A percentile compares a stretch with the other conserved stretches of the same genome.
Evolutionary conservation across 2,888 invertebrate genomes (phyloP).

Genomic region (Auanema freiburgensis): DNA sequence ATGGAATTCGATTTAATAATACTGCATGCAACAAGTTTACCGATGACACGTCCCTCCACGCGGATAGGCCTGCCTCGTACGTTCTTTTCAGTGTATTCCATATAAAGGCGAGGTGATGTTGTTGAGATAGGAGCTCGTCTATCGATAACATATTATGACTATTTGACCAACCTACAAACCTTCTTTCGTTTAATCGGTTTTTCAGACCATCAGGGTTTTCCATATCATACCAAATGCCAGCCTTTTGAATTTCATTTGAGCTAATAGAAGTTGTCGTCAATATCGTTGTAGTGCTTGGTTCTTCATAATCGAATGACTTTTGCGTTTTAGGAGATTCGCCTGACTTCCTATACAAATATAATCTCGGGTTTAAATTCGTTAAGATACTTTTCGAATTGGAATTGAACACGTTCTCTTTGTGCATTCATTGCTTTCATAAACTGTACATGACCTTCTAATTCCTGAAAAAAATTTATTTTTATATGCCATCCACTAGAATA

Average conservation of each 20-base stretch:
- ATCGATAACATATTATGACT: not conserved
- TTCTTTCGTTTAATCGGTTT: conserved; percentile 4
- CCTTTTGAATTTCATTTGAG: conserved; percentile 4
- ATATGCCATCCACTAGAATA: too few species aligned
- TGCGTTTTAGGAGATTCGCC: too few species aligned
- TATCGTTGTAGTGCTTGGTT: not conserved
- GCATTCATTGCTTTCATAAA: conserved; percentile 14
- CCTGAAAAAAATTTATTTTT: too few species aligned
- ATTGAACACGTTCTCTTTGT: not conserved
- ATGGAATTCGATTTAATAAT: not conserved
- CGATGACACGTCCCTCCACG: conserved; percentile 29
- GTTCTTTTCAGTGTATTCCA: conserved; percentile 45
- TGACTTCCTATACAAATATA: not conserved
- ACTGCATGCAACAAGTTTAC: not conserved
- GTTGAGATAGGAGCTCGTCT: not conserved
- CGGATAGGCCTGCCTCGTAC: conserved; percentile 36
- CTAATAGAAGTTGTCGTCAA: not conserved
- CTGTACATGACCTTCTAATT: conserved; percentile 12
- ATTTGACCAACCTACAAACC: not conserved
- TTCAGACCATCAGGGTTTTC: not conserved
- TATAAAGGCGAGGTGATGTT: conserved; percentile 14
- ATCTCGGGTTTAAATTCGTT: not conserved
- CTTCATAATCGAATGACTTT: not conserved
- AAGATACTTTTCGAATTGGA: not conserved
- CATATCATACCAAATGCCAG: conserved; percentile 20